Evolutionary conservation across 2,797 vertebrate species (phyloP).

Genomic region (Chaetophractus vellerosus): DNA sequence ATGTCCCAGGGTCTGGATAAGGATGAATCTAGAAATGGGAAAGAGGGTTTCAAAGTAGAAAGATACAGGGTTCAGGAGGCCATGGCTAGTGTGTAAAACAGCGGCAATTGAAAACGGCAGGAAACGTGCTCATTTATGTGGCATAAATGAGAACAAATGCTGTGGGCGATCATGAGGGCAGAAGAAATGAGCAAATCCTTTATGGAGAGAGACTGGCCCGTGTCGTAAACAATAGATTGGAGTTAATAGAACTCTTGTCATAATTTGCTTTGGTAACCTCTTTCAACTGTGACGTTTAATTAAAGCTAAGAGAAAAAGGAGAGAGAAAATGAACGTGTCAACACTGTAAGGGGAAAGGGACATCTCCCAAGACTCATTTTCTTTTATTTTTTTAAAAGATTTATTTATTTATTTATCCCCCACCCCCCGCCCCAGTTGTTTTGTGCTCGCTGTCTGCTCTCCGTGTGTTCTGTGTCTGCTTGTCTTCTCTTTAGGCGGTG

Average conservation of each 20-base stretch:
- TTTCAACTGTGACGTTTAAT: conserved; percentile 71
- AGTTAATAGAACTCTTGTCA: neutral
- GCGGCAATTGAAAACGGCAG: neutral
- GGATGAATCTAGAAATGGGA: neutral
- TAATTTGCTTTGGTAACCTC: conserved; percentile 57
- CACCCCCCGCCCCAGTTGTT: too few relatives aligned
- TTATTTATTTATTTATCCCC: too few relatives aligned
- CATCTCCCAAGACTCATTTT: neutral
- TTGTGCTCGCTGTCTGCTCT: too few relatives aligned
- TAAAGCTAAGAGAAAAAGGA: conserved; percentile 63
- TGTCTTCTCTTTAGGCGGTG: too few relatives aligned
- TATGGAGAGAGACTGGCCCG: fast-evolving
- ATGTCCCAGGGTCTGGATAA: neutral
- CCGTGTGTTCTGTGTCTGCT: too few relatives aligned
- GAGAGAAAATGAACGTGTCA: conserved; percentile 10
- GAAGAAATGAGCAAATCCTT: neutral
- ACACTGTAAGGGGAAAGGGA: neutral
- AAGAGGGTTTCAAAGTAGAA: neutral
- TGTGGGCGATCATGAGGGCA: neutral
- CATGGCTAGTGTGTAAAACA: neutral
- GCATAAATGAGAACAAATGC: neutral
- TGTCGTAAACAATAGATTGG: neutral
- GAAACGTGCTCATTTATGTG: neutral
- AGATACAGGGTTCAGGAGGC: neutral
- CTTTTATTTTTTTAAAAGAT: neutral